Percentiles rank a stretch among this genome's conserved stretches.
Conservation (phyloP, 1,140 invertebrate species). For the Saccostrea cuccullata region DNA sequence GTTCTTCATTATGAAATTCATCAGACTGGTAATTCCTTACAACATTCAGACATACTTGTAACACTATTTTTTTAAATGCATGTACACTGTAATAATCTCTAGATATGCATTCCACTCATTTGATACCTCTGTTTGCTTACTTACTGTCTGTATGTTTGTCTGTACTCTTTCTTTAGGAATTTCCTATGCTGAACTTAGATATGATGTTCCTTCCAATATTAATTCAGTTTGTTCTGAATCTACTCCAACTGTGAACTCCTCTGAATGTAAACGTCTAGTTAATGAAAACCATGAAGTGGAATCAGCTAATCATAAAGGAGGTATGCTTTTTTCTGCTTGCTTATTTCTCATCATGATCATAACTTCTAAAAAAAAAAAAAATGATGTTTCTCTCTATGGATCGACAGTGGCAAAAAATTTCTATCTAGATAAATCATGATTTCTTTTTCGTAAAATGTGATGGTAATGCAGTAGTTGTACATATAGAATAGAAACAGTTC, state of each 20-base stretch:
- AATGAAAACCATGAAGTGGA: conserved; percentile 20
- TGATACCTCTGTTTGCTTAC: background rate
- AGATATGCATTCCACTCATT: too few relatives aligned
- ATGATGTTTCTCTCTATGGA: too few relatives aligned
- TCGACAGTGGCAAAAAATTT: too few relatives aligned
- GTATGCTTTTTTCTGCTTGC: conserved; percentile 24
- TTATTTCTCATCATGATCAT: background rate
- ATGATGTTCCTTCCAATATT: conserved; percentile 64
- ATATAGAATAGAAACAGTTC: too few relatives aligned
- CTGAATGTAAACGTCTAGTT: conserved; percentile 11
- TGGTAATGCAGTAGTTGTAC: too few relatives aligned
- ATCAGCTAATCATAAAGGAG: conserved; percentile 38
- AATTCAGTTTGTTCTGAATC: conserved; percentile 16
- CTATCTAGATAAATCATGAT: too few relatives aligned
- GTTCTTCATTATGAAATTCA: too few relatives aligned
- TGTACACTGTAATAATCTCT: background rate
- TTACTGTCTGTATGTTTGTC: background rate
- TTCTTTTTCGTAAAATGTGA: too few relatives aligned
- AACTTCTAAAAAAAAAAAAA: too few relatives aligned
- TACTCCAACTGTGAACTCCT: background rate
- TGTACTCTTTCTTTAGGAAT: conserved; percentile 59
- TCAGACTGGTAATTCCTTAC: too few relatives aligned
- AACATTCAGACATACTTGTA: too few relatives aligned
- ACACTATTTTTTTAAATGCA: background rate
- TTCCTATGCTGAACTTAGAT: conserved; percentile 75